phyloP scores from a whole-genome alignment of 2,888 invertebrate genomes.

The Sicus ferrugineus region DNA sequence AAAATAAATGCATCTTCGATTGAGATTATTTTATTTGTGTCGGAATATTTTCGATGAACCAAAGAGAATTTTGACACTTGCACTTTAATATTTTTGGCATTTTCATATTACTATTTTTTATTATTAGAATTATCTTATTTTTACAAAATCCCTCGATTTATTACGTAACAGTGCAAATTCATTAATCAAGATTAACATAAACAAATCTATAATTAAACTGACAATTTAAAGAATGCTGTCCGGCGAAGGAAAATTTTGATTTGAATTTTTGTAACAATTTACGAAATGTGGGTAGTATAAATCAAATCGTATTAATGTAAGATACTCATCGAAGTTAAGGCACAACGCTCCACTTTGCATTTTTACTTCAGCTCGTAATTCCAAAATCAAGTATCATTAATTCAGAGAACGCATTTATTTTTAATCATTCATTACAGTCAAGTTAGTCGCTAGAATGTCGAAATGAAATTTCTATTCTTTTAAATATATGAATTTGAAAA shows the following conservation, averaged over 20 bases:
- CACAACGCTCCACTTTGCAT: constrained; percentile 13
- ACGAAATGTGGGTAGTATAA: constrained; percentile 7
- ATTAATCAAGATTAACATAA: too few species aligned
- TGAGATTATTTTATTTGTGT: too few species aligned
- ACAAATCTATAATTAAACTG: too few species aligned
- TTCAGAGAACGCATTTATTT: constrained; percentile 30
- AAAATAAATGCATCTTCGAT: too few species aligned
- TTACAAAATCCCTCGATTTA: too few species aligned
- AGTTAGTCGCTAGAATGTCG: constrained; percentile 24
- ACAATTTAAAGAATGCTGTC: background rate
- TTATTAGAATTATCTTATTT: too few species aligned
- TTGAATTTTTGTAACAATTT: constrained; percentile 16
- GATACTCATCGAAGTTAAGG: constrained; percentile 29
- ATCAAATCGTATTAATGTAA: constrained; percentile 32
- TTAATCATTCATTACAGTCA: constrained; percentile 23
- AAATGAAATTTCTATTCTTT: background rate
- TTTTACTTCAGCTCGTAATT: constrained; percentile 27
- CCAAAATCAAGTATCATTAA: constrained; percentile 24
- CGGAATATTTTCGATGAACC: too few species aligned
- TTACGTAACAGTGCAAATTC: too few species aligned
- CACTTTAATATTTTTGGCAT: too few species aligned
- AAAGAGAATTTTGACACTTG: too few species aligned
- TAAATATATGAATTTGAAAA: background rate
- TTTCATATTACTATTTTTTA: too few species aligned
- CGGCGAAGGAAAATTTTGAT: background rate